A percentile compares a stretch with the other conserved stretches of the same genome.
Evolutionary conservation across 2,888 invertebrate species (phyloP).

Genomic region (Pachymerium ferrugineum): DNA sequence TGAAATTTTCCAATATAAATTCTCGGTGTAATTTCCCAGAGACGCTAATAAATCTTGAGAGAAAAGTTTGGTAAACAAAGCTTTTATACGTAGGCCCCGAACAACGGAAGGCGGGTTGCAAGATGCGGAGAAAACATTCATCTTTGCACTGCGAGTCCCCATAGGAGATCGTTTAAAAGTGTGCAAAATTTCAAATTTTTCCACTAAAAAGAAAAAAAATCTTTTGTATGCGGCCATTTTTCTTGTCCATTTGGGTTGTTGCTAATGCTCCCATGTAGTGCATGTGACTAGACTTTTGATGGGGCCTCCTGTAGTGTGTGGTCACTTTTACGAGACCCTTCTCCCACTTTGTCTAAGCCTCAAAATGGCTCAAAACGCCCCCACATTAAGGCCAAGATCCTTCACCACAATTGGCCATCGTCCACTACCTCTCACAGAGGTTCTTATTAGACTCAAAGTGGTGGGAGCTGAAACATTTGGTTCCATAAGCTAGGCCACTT

Average conservation of each 20-base stretch:
- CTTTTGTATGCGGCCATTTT: too few species aligned
- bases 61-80: background rate
- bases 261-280: background rate
- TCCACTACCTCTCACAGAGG: background rate
- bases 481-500: conserved; percentile 9
- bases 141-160: too few species aligned
- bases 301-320: conserved; percentile 1
- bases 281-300: too few species aligned
- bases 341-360: conserved; percentile 23
- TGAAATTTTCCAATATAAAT: conserved; percentile 2
- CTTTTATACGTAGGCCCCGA: background rate
- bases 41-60: background rate
- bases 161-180: too few species aligned
- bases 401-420: conserved; percentile 27
- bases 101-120: background rate
- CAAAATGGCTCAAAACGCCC: background rate
- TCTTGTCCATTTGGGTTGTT: background rate
- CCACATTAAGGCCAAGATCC: conserved; percentile 22
- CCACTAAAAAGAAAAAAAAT: too few species aligned
- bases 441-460: background rate
- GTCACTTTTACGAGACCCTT: conserved; percentile 26
- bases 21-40: background rate
- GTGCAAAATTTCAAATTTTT: background rate
- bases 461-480: background rate
- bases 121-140: background rate